Evolutionary conservation across 1,140 invertebrate genomes (phyloP).

Genomic region (Heliconius himera): DNA sequence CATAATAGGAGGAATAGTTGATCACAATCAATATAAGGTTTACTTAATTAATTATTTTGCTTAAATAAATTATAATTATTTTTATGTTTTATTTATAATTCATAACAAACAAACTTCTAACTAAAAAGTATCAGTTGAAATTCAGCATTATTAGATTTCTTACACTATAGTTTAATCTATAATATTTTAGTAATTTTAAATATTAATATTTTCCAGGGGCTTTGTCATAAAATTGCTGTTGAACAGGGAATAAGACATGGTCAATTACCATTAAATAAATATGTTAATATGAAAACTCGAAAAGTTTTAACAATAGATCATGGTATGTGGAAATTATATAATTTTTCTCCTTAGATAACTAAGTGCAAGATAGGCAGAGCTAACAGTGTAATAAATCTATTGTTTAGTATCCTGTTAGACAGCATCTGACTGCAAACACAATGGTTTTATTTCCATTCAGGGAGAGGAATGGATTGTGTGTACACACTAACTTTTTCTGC

Average conservation of each 20-base stretch:
- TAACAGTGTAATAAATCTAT: not conserved
- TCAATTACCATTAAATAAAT: constrained; percentile 94
- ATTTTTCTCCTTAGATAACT: not conserved
- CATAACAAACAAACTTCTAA: no score
- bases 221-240: constrained; percentile 91
- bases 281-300: constrained; percentile 95
- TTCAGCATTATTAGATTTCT: no score
- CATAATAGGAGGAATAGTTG: constrained; percentile 98
- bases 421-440: no score
- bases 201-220: constrained; percentile 83
- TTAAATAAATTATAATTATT: constrained; percentile 8
- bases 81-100: not conserved
- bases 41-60: not conserved
- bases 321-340: constrained; percentile 82
- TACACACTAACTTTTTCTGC: no score
- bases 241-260: constrained; percentile 92
- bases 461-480: no score
- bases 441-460: no score
- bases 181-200: not conserved
- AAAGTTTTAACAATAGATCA: constrained; percentile 98
- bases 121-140: no score
- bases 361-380: not conserved
- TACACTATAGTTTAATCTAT: no score
- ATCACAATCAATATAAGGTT: constrained; percentile 96
- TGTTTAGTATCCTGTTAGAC: not conserved